phyloP scores from a whole-genome alignment of 2,797 vertebrate genomes.

The Intellagama lesueurii region DNA sequence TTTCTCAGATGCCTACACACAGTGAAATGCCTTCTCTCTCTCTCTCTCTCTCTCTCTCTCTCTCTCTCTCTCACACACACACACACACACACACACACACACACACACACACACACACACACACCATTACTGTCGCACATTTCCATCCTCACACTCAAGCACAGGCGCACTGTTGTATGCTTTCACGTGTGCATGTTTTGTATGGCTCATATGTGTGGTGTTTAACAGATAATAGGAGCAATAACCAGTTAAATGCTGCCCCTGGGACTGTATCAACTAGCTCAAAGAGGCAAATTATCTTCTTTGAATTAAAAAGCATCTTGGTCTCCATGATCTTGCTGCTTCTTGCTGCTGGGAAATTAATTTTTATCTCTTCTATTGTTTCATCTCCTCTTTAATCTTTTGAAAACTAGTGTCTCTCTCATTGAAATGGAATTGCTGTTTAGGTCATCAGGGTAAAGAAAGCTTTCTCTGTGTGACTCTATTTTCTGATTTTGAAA shows the following conservation, averaged over 20 bases:
- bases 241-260: conserved; percentile 11
- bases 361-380: conserved; percentile 14
- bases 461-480: neutral
- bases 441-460: neutral
- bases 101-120: too few species aligned
- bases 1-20: neutral
- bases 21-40: neutral
- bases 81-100: too few species aligned
- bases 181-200: neutral
- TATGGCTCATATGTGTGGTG: neutral
- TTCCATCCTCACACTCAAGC: neutral
- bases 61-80: too few species aligned
- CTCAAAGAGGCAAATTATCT: conserved; percentile 25
- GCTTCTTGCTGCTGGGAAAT: conserved; percentile 3
- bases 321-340: neutral
- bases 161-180: neutral
- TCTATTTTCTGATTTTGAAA: neutral
- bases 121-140: neutral
- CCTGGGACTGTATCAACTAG: neutral
- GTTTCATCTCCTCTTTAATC: conserved; percentile 5
- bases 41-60: too few species aligned
- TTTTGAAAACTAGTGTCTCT: neutral
- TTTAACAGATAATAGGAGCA: conserved; percentile 1
- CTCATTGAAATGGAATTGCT: conserved; percentile 1
- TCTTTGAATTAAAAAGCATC: conserved; percentile 23